Evolutionary conservation across 2,113 vertebrate genomes (phyloP), one percentile per base, ranked within the genome.

Genomic region (Amblyornis subalaris): DNA sequence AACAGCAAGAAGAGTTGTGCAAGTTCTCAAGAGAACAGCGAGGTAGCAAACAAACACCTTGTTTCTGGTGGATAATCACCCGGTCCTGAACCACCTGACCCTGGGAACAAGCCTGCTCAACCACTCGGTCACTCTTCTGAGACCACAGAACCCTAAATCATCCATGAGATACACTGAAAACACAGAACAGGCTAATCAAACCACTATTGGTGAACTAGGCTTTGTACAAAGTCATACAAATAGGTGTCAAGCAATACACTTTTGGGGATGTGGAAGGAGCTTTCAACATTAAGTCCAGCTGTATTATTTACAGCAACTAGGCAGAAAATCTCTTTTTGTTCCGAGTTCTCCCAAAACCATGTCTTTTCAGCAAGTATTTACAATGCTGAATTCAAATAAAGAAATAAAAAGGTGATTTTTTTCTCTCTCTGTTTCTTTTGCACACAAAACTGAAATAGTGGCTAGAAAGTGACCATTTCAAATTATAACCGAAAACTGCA

Each of bases 401-500:
- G n/a, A 21, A 53, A 15, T 18, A 47, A 71, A 61, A 84, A 58
- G 3, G 22, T 14, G 51, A 69, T 60, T 75, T 81, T 85, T 90
- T 79, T 25, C 28, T 53, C 45, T 67, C 48, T 92, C 38, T 36
- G 16, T 58, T 84, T 92, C 60, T 88, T 84, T 79, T 93, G n/a
- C 26, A 77, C 35, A 79, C 45, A 77, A 35, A 73, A 88, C 72
- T 91, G 54, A 92, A 89, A 89, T 55, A 93, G 81, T 96, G 67
- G 77, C 88, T 94, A 96, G 73, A 92, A 96, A 97, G 75, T 71
- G 87, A 96, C 91, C 87, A 91, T 82, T 95, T 96, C 82, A 95
- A 96, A 89, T 91, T 93, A 50, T 82, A 95, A 98, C 97, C 70
- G 96, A 96, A 98, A 97, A 97, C 47, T 89, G 54, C 65, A 81